A percentile compares a stretch with the other conserved stretches of the same genome.
Conservation (phyloP, 1,140 invertebrate genomes). For the Drosophila ercepeae region DNA sequence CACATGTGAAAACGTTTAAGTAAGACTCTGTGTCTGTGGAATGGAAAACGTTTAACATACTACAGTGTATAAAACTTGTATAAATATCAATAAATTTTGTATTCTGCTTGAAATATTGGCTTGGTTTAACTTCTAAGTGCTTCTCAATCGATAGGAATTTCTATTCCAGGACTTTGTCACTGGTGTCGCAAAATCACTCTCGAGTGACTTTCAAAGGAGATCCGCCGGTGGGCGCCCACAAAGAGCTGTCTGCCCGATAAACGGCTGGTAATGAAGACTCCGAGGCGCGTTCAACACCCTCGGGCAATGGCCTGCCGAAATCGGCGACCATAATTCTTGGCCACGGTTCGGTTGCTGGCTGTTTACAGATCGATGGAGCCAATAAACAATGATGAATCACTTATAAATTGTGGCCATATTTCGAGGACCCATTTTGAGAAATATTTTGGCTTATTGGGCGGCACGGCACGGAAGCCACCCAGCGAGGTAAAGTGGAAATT, state of each 20-base stretch:
- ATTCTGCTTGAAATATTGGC: too few species aligned
- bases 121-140: too few species aligned
- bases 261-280: conserved; percentile 43
- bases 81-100: too few species aligned
- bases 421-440: conserved; percentile 38
- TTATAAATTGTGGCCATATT: conserved; percentile 81
- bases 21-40: too few species aligned
- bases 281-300: conserved; percentile 20
- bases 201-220: background rate
- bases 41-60: too few species aligned
- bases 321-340: conserved; percentile 70
- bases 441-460: conserved; percentile 15
- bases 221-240: background rate
- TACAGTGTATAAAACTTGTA: too few species aligned
- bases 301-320: conserved; percentile 34
- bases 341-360: conserved; percentile 43
- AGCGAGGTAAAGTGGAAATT: background rate
- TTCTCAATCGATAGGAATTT: background rate
- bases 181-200: background rate
- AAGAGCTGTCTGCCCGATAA: background rate
- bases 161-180: background rate
- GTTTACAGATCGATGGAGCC: conserved; percentile 71
- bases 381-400: conserved; percentile 81
- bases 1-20: too few species aligned
- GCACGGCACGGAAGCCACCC: too few species aligned